Evolutionary conservation across 2,888 invertebrate species (phyloP), one percentile per base, ranked within the genome.

Genomic region (Caenorhabditis wallacei): DNA sequence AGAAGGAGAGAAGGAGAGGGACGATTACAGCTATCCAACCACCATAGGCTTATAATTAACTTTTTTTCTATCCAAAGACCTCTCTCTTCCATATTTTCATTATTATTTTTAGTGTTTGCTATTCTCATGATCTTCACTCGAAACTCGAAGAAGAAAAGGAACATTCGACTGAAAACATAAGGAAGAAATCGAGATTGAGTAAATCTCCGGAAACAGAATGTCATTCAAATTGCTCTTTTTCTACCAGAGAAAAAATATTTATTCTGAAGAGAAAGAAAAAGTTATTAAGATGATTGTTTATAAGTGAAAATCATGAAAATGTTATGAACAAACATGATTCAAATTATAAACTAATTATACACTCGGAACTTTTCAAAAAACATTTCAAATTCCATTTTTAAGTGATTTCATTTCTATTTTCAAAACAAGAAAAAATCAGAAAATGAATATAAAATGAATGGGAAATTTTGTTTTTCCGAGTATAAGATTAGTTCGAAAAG

Each of bases 41-140:
- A 61, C 61, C 72, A 72, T 46, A n/a, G 48, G 63, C 72, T 74
- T 66, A 74, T 74, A 74, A 74, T 74, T 74, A 74, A 64, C 66
- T 74, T 74, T 74, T 72, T 66, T 40, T 11, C 46, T 13, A 40
- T 26, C 61, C 61, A 43, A 61, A 22, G 64, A 48, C 26, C 70
- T 57, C 46, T 57, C 30, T 37, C 46, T 22, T 30, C 20, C 4
- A 46, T 26, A 30, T 66, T 53, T 37, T 53, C 35, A 66, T 66
- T 66, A 66, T 66, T 66, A 37, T 53, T 54, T 43, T 22, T 18
- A 24, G 20, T 37, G 18, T 40, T 37, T 63, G n/a, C 63, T 16
- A 16, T 68, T n/a, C 40, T 54, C 35, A 0, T 51, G 64, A 30
- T 64, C 37, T 56, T n/a, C 3, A 30, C 3, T 30, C 7, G 37